A percentile compares a stretch with the other conserved stretches of the same genome.
Evolutionary conservation across 2,888 invertebrate species (phyloP).

Genomic region (Scotopteryx bipunctaria): DNA sequence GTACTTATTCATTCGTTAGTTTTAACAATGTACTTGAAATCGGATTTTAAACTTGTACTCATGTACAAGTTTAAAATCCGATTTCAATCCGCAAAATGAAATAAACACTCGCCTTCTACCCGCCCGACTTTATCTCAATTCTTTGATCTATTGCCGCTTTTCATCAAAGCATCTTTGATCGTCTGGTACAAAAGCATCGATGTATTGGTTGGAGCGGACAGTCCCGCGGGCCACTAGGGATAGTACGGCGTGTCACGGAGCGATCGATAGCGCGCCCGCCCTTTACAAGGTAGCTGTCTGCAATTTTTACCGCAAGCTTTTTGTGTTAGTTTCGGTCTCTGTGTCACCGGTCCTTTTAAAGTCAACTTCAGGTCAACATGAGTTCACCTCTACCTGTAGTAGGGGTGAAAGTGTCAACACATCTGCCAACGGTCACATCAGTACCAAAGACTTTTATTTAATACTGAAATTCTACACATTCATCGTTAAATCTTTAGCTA

Average conservation of each 20-base stretch:
- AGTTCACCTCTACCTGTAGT: too few species aligned
- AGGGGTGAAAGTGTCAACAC: too few species aligned
- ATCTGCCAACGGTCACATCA: too few species aligned
- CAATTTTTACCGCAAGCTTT: constrained; percentile 8
- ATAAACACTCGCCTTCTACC: not conserved
- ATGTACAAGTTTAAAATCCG: not conserved
- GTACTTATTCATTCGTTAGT: too few species aligned
- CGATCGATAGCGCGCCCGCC: constrained; percentile 55
- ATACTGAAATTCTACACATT: too few species aligned
- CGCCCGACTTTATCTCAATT: not conserved
- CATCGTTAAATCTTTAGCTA: too few species aligned
- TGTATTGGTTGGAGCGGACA: constrained; percentile 8
- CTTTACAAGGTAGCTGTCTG: constrained; percentile 38
- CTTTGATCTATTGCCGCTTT: not conserved
- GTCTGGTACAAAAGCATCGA: constrained; percentile 7
- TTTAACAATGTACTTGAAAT: too few species aligned
- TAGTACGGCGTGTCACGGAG: constrained; percentile 54
- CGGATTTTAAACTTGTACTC: too few species aligned
- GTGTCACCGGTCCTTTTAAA: not conserved
- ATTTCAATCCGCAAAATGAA: not conserved
- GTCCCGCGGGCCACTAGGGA: constrained; percentile 40
- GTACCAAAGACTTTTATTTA: too few species aligned
- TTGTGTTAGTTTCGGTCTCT: not conserved
- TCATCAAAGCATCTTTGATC: not conserved
- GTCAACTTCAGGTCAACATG: too few species aligned